Evolutionary conservation across 1,140 invertebrate genomes (phyloP), one percentile per base, ranked within the genome.

Genomic region (Aphelenchoides besseyi): DNA sequence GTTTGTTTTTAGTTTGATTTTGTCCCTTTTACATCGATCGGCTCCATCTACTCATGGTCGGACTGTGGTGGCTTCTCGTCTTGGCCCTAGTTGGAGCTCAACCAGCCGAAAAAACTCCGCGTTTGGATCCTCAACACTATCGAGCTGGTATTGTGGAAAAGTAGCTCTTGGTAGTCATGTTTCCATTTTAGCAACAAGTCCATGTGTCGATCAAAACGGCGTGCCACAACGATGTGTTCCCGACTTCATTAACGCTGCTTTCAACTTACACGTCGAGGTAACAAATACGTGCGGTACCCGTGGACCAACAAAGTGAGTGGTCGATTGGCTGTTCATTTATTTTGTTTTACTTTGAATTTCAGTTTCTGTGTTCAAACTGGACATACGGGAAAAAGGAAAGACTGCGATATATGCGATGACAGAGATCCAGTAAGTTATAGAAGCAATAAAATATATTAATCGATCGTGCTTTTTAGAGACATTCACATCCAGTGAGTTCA

Each of bases 241-340:
- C 0, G 91, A 92, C 70, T 98, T 98, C 85, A 92, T 93, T 81
- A 98, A 98, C 85, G 93, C 94, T 1, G 95, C 95, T 1, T 98
- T 91, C 86, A 90, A 90, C 75, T 86, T 91, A 2, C 86, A 87
- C 52, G 92, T 97, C 81, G 92, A 95, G 72, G 91, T 92, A 1
- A 95, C 94, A 1, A 97, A 97, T 84, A 98, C 95, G 1, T 98
- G 95, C 82, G 95, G 95, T 3, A 89, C 73, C 3, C 87, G 89
- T 54, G 88, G 88, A 0, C 88, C 88, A 0, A 91, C 89, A 2
- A 89, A 91, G 80, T 80, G 63, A 36, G 57, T 23, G 41, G 12
- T 48, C 41, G 41, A 12, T 9, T 3, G 54, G 2, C n/a, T 74
- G 3, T 78, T 62, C 5, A 3, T 62, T 70, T 18, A 9, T n/a